Conservation (phyloP, 2,888 invertebrate species). For the Cremastobaeus sp. region DNA sequence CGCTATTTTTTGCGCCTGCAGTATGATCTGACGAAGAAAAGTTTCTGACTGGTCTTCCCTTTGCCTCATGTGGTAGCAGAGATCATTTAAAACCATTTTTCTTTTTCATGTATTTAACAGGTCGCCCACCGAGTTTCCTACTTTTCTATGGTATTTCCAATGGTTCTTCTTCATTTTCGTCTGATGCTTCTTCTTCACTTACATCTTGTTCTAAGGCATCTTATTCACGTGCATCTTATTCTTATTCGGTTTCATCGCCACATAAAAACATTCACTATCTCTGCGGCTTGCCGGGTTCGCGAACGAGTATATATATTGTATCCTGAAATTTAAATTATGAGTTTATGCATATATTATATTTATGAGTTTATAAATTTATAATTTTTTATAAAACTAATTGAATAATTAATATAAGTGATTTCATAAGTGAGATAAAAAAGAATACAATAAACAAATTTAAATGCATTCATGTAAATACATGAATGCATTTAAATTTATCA, state of each 20-base stretch:
- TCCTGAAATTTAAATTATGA: too few relatives aligned
- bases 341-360: too few relatives aligned
- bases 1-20: constrained; percentile 9
- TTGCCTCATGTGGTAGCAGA: constrained; percentile 2
- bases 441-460: too few relatives aligned
- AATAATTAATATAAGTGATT: too few relatives aligned
- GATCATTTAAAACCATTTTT: constrained; percentile 19
- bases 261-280: not conserved
- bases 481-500: too few relatives aligned
- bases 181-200: not conserved
- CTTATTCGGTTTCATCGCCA: not conserved
- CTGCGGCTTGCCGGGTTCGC: constrained; percentile 4
- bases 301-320: constrained; percentile 14
- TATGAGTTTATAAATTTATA: too few relatives aligned
- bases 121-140: constrained; percentile 13
- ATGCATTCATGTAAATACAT: too few relatives aligned
- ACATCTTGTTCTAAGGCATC: too few relatives aligned
- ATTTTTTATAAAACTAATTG: too few relatives aligned
- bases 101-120: not conserved
- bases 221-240: constrained; percentile 17
- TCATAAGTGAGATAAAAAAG: too few relatives aligned
- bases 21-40: too few relatives aligned
- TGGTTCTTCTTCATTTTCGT: constrained; percentile 1
- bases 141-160: constrained; percentile 9
- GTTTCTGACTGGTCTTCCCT: not conserved